Percentiles rank a stretch among this genome's conserved stretches.
phyloP scores from a whole-genome alignment of 2,113 vertebrate genomes.

The Periophthalmodon schlosseri region DNA sequence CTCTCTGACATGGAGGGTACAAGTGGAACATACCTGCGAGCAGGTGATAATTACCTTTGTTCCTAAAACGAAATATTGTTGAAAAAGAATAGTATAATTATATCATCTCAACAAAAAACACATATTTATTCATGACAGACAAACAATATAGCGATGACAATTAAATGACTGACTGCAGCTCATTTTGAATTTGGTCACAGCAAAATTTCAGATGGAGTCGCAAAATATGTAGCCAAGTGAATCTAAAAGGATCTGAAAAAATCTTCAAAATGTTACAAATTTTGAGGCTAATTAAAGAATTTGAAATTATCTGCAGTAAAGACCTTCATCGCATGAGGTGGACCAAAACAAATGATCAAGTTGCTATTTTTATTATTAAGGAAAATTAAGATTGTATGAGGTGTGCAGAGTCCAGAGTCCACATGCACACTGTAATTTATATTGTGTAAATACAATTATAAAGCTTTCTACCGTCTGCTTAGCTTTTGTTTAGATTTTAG shows the following conservation, averaged over 20 bases:
- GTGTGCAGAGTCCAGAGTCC: no score
- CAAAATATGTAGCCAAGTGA: not conserved
- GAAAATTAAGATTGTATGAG: not conserved
- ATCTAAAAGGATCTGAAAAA: no score
- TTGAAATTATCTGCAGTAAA: no score
- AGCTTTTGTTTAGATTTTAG: not conserved
- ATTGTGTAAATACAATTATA: not conserved
- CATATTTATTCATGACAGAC: not conserved
- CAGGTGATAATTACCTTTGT: not conserved
- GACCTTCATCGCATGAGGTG: not conserved
- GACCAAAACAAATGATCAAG: not conserved
- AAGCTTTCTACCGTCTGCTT: not conserved
- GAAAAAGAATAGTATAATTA: no score
- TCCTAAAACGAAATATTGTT: not conserved
- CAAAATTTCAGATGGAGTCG: no score
- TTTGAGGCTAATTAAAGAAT: not conserved
- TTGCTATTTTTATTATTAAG: not conserved
- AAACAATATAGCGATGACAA: no score
- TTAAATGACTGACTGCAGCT: no score
- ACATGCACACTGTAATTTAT: no score
- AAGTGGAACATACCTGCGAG: not conserved
- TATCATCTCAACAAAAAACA: not conserved
- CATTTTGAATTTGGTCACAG: no score
- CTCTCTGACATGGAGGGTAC: not conserved
- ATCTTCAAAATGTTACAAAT: not conserved